These are phyloP conservation scores for Wasmannia auropunctata DNA, from an alignment of 1,140 invertebrate genomes.

Conservation along the genomic window DNA sequence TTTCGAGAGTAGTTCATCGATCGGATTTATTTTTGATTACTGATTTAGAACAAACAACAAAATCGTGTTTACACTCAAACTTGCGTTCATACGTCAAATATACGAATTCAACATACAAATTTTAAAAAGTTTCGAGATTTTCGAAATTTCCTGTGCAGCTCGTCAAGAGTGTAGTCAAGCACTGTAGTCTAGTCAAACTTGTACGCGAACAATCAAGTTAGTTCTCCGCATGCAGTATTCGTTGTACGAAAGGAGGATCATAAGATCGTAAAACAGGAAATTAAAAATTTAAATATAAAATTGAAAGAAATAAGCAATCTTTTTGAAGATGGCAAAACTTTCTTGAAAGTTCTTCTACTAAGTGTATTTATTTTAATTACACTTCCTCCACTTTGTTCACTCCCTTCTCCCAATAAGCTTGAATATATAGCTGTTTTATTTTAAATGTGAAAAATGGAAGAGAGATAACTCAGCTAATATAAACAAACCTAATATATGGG, in stretches of 20 bases:
- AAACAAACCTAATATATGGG: not conserved
- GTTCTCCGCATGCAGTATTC: not conserved
- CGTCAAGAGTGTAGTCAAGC: not conserved
- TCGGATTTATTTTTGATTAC: not conserved
- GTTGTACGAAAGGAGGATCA: not conserved
- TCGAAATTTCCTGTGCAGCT: not conserved
- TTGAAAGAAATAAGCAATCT: not conserved
- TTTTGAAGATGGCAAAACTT: not conserved
- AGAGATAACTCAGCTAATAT: not conserved
- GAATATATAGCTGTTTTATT: not conserved
- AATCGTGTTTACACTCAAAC: not conserved
- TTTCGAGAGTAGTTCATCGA: not conserved
- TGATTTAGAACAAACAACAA: not conserved
- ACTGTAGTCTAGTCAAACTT: not conserved
- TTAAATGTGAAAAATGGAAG: not conserved
- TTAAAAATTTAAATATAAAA: not conserved
- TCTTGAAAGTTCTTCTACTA: not conserved
- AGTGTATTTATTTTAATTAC: conserved; percentile 10
- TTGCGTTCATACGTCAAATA: not conserved
- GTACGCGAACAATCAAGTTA: not conserved
- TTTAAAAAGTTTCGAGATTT: not conserved
- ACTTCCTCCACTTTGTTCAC: not conserved
- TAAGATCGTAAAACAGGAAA: not conserved
- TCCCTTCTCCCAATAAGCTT: not conserved
- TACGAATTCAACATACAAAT: not conserved